Evolutionary conservation across 2,113 vertebrate genomes (phyloP).

Genomic region (Rhineura floridana): DNA sequence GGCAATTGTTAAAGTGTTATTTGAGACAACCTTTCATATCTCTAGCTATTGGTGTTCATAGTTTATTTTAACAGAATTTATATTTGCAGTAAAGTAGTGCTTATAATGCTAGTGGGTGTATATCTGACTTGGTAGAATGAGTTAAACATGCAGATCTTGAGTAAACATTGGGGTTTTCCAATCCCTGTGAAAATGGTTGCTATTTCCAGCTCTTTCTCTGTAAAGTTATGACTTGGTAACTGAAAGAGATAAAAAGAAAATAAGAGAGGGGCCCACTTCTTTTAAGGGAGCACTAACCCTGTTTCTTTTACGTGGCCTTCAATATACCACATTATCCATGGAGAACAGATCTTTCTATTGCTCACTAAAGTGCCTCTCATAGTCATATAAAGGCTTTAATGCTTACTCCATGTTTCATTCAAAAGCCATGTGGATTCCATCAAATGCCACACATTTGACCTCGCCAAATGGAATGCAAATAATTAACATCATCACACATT

Average conservation of each 20-base stretch:
- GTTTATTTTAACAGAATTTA: slow-evolving; percentile 58
- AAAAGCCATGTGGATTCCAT: slow-evolving; percentile 18
- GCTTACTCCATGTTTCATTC: neutral
- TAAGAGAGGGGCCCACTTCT: neutral
- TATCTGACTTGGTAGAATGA: neutral
- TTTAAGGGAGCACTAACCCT: neutral
- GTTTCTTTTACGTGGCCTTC: neutral
- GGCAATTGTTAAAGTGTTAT: neutral
- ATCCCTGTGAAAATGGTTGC: neutral
- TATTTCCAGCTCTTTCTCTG: neutral
- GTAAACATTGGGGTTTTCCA: neutral
- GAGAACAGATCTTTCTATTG: neutral
- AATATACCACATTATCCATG: accelerated
- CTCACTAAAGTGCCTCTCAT: neutral
- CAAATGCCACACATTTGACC: neutral
- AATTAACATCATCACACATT: slow-evolving; percentile 1
- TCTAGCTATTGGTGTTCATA: slow-evolving; percentile 2
- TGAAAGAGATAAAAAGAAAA: neutral
- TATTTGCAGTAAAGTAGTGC: slow-evolving; percentile 47
- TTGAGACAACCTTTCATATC: neutral
- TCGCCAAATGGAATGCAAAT: slow-evolving; percentile 16
- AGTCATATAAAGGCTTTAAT: neutral
- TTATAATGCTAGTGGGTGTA: slow-evolving; percentile 44
- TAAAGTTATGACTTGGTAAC: neutral
- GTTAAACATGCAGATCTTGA: neutral